Percentiles rank a stretch among this genome's conserved stretches.
phyloP scores from a whole-genome alignment of 2,888 invertebrate species.

The Acanthosoma haemorrhoidale region DNA sequence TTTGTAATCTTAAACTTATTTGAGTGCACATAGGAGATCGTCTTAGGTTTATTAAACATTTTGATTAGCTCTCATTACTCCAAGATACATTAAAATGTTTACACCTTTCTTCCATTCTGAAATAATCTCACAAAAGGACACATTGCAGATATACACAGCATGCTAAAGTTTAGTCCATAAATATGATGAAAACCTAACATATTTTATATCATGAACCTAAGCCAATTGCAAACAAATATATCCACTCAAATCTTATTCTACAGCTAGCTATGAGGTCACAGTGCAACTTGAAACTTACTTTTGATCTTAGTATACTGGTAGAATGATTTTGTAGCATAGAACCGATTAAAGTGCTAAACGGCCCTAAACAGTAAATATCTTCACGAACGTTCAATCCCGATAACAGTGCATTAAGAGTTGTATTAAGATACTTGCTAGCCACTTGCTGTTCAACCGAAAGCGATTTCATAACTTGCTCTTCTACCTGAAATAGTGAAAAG shows the following conservation, averaged over 20 bases:
- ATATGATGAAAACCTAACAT: no score
- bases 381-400: slow-evolving; percentile 58
- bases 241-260: neutral
- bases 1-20: no score
- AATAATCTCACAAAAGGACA: no score
- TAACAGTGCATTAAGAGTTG: slow-evolving; percentile 53
- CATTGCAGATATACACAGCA: no score
- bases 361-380: slow-evolving; percentile 61
- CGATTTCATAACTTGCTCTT: slow-evolving; percentile 47
- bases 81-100: no score
- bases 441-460: slow-evolving; percentile 47
- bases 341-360: slow-evolving; percentile 57
- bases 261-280: no score
- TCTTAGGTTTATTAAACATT: no score
- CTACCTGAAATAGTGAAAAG: slow-evolving; percentile 44
- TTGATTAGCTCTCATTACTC: no score
- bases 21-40: no score
- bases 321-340: slow-evolving; percentile 56
- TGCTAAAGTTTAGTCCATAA: no score
- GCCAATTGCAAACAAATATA: neutral
- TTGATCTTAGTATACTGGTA: slow-evolving; percentile 52
- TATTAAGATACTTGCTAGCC: slow-evolving; percentile 50
- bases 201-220: neutral
- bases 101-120: no score
- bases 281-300: slow-evolving; percentile 52